Evolutionary conservation across 2,113 vertebrate genomes (phyloP).

Genomic region (Vidua macroura): DNA sequence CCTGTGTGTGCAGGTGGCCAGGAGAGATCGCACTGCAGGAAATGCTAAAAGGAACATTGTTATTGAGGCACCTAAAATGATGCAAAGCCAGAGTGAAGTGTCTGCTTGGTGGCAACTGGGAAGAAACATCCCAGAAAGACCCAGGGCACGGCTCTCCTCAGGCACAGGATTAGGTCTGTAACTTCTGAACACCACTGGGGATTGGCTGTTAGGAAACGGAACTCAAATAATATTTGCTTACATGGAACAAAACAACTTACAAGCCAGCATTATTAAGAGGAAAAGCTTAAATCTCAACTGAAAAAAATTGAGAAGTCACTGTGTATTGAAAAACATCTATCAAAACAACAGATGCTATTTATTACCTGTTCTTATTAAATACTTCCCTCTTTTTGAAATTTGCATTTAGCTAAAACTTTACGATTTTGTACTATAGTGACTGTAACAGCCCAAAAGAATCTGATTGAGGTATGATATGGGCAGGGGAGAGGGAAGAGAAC

Average conservation of each 20-base stretch:
- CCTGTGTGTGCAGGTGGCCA: not conserved
- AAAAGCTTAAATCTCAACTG: not conserved
- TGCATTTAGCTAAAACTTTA: not conserved
- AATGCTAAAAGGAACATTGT: fast-evolving
- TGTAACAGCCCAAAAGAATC: not conserved
- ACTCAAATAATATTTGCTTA: not conserved
- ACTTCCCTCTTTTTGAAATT: not conserved
- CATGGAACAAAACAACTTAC: not conserved
- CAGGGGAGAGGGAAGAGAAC: not conserved
- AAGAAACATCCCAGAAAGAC: not conserved
- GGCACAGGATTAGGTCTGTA: not conserved
- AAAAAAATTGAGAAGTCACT: not conserved
- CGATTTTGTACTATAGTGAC: not conserved
- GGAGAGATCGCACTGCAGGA: not conserved
- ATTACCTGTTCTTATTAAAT: not conserved
- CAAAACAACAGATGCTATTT: not conserved
- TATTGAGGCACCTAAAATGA: not conserved
- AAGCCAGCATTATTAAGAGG: not conserved
- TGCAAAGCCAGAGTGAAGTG: not conserved
- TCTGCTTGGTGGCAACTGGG: not conserved
- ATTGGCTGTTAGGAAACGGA: not conserved
- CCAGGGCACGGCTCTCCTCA: not conserved
- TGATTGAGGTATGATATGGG: fast-evolving
- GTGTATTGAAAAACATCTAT: not conserved
- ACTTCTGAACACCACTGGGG: not conserved